Evolutionary conservation across 2,113 vertebrate genomes (phyloP), one percentile per base, ranked within the genome.

Genomic region (Tautogolabrus adspersus): DNA sequence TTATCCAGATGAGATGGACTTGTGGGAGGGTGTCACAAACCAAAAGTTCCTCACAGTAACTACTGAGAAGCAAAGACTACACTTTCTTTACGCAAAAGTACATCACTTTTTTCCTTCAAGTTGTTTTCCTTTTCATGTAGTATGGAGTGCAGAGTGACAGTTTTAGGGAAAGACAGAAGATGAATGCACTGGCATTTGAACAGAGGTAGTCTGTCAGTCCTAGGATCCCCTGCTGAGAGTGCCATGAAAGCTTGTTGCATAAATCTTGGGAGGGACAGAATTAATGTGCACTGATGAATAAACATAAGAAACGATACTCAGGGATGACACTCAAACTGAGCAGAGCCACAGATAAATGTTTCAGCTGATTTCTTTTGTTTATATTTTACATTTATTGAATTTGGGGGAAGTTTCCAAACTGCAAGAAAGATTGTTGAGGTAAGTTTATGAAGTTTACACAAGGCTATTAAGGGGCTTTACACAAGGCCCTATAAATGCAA

Each of bases 211-310:
- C 62, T 75, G 68, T 34, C 59, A 73, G 70, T 40, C 66, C 66
- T 40, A 30, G 38, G 74, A 37, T 47, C 65, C 30, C 56, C 66
- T 87, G 72, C 64, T 77, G 73, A 52, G 74, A 79, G 68, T 22
- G 40, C 26, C 26, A 59, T 67, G 60, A 85, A 84, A 82, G 67
- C 63, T 52, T 0, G 16, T 58, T n/a, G 59, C 47, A 44, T 77
- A 66, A 81, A 61, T 72, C 72, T 72, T 59, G 66, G 52, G 44
- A 67, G 65, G 60, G 60, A 75, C 66, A 64, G 75, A 86, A 79
- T 78, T 68, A 79, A 73, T 87, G 72, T 66, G 76, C 34, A 23
- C 58, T 75, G 75, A 90, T 87, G 70, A 86, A 89, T 86, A 90
- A 81, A 59, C 71, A 89, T 86, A 81, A 83, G 72, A 4, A 3